Percentiles rank a stretch among this genome's conserved stretches.
phyloP scores from a whole-genome alignment of 92 coral and sea anemone genomes.

The Chrysogorgia sp. region DNA sequence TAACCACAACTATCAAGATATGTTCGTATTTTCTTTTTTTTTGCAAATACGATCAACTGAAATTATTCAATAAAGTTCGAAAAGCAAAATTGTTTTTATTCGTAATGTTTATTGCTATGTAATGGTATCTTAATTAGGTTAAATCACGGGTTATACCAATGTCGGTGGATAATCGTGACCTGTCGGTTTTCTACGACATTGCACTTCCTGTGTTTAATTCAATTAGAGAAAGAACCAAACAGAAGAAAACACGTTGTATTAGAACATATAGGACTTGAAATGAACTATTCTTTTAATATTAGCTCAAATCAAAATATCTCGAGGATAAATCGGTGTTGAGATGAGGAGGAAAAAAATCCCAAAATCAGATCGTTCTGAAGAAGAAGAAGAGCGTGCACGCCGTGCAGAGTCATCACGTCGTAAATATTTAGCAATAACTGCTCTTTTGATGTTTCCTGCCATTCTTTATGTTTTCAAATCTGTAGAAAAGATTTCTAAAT shows the following conservation, averaged over 20 bases:
- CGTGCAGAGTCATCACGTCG: conserved; percentile 4
- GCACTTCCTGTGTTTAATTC: not conserved
- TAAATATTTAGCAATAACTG: conserved; percentile 18
- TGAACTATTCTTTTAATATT: not conserved
- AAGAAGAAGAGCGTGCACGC: not conserved
- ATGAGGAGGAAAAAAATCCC: not conserved
- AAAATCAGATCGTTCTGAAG: conserved; percentile 10
- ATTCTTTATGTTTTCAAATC: conserved; percentile 6
- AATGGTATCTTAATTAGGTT: too few species aligned
- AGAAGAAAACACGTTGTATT: conserved; percentile 11
- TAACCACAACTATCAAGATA: too few species aligned
- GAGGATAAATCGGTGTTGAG: not conserved
- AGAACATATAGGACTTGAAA: not conserved
- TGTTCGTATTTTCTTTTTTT: too few species aligned
- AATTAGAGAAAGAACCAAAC: not conserved
- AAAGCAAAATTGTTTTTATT: too few species aligned
- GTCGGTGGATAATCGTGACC: not conserved
- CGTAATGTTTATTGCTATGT: too few species aligned
- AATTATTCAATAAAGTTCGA: too few species aligned
- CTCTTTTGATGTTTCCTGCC: conserved; percentile 14
- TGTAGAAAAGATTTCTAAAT: not conserved
- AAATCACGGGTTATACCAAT: not conserved
- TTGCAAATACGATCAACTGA: too few species aligned
- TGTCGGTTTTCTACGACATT: conserved; percentile 2
- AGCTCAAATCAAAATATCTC: not conserved